phyloP scores from a whole-genome alignment of 2,888 invertebrate species.

The Hecatera dysodea region DNA sequence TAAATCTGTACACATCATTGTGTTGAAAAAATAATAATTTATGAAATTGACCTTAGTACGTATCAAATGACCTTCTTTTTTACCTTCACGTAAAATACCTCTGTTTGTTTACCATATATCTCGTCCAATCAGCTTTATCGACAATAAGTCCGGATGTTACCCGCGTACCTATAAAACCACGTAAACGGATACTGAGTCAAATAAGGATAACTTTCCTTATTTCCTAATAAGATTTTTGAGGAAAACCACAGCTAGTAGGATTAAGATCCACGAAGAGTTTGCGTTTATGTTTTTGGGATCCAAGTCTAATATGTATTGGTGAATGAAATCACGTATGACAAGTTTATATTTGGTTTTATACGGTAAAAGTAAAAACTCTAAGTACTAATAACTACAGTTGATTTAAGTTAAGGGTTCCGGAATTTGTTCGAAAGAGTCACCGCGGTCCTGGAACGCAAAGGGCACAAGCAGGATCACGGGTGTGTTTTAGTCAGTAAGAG shows the following conservation, averaged over 20 bases:
- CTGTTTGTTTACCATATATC: conserved; percentile 11
- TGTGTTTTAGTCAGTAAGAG: no score
- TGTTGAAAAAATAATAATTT: neutral
- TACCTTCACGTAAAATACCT: conserved; percentile 8
- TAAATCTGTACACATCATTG: neutral
- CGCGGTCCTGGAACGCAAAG: no score
- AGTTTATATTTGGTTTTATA: no score
- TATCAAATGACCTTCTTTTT: conserved; percentile 11
- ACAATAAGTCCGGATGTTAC: conserved; percentile 3
- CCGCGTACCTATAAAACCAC: neutral
- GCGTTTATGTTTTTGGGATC: conserved; percentile 1
- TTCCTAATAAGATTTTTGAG: conserved; percentile 8
- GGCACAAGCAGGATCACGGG: no score
- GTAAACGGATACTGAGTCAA: conserved; percentile 1
- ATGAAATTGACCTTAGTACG: conserved; percentile 11
- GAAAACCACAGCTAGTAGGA: neutral
- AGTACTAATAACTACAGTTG: no score
- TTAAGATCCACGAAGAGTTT: neutral
- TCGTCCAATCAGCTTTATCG: conserved; percentile 20
- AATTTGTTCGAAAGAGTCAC: no score
- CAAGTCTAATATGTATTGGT: no score
- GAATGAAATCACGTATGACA: no score
- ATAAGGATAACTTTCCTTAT: conserved; percentile 19
- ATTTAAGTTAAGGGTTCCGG: no score
- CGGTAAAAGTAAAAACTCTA: no score